phyloP scores from a whole-genome alignment of 2,888 invertebrate genomes.

The Linhomoeus sp. region DNA sequence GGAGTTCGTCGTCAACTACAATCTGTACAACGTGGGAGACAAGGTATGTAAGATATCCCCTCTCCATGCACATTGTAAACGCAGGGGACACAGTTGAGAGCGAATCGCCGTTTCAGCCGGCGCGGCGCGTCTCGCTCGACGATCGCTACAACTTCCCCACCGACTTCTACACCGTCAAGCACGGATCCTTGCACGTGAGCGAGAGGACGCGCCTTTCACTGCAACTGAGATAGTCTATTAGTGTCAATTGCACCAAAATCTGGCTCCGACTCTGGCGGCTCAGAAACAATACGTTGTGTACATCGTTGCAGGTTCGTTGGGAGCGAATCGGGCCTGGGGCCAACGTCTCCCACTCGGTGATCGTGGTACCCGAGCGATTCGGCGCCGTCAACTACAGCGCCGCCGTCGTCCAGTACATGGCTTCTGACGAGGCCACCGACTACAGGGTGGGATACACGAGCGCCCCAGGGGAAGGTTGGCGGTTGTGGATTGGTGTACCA shows the following conservation, averaged over 20 bases:
- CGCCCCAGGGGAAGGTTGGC: conserved; percentile 84
- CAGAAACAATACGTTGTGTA: background rate
- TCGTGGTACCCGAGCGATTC: conserved; percentile 64
- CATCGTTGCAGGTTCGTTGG: conserved; percentile 31
- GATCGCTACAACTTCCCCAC: conserved; percentile 71
- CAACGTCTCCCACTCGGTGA: conserved; percentile 79
- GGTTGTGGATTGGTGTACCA: conserved; percentile 26
- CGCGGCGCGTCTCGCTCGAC: conserved; percentile 62
- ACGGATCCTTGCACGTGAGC: conserved; percentile 46
- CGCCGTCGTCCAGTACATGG: conserved; percentile 70
- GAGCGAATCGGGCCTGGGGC: conserved; percentile 72
- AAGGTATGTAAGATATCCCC: no score
- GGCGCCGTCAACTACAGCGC: conserved; percentile 94
- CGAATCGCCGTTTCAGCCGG: conserved; percentile 46
- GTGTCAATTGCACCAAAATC: no score
- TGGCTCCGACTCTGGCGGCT: background rate
- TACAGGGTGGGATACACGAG: conserved; percentile 46
- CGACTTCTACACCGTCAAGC: conserved; percentile 67
- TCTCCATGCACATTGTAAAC: no score
- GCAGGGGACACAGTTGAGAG: no score
- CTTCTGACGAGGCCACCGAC: conserved; percentile 45
- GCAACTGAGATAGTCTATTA: no score
- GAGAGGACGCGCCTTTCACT: no score
- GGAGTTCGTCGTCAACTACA: conserved; percentile 85
- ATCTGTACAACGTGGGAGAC: conserved; percentile 71